A percentile compares a stretch with the other conserved stretches of the same genome.
Evolutionary conservation across 2,797 vertebrate species (phyloP).

Genomic region (Eospalax fontanierii): DNA sequence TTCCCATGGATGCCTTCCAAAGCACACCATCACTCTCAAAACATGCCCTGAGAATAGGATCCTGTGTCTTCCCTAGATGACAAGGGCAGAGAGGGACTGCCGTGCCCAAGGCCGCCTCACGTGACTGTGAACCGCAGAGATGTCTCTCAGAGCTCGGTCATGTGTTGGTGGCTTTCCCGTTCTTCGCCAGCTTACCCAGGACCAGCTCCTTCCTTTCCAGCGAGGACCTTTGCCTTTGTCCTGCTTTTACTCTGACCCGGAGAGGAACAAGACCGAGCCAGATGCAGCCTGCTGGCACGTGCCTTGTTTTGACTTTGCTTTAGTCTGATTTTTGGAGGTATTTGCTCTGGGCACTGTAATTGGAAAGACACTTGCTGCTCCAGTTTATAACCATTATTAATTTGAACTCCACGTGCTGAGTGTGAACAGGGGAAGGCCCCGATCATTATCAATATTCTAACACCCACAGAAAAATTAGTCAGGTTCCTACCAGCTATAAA

Average conservation of each 20-base stretch:
- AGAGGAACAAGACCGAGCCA: not conserved
- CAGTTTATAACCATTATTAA: slow-evolving; percentile 77
- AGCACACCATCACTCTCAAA: not conserved
- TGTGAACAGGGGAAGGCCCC: not conserved
- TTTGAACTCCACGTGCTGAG: slow-evolving; percentile 58
- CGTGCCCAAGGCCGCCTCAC: not conserved
- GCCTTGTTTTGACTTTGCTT: not conserved
- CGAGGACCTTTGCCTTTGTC: no score
- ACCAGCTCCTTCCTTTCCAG: not conserved
- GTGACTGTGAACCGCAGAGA: rapidly evolving
- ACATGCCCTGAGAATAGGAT: no score
- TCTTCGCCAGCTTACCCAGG: rapidly evolving
- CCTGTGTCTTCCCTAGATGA: not conserved
- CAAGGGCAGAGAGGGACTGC: not conserved
- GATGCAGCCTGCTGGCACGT: not conserved
- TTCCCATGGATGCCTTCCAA: not conserved
- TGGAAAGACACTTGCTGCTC: slow-evolving; percentile 25
- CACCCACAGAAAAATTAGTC: slow-evolving; percentile 76
- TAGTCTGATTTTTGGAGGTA: slow-evolving; percentile 8
- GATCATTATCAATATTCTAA: slow-evolving; percentile 74
- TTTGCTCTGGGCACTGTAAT: slow-evolving; percentile 19
- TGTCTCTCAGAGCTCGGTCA: rapidly evolving
- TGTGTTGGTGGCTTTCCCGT: no score
- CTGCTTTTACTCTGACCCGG: not conserved
- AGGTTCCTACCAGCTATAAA: slow-evolving; percentile 44